Evolutionary conservation across 2,888 invertebrate genomes (phyloP).

Genomic region (Folsomia candida): DNA sequence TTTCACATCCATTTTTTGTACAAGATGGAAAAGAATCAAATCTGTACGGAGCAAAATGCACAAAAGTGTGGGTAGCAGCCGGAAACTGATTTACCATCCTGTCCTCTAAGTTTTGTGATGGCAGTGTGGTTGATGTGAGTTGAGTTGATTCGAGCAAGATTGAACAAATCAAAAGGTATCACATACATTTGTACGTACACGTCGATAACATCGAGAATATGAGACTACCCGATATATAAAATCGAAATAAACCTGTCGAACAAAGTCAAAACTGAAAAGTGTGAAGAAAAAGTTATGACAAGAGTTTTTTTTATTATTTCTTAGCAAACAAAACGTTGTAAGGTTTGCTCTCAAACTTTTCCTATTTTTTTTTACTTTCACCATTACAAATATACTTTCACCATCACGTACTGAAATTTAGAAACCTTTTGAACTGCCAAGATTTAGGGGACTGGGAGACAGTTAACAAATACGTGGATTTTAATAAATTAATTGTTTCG

Average conservation of each 20-base stretch:
- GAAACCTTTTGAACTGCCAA: too few relatives aligned
- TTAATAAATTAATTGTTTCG: too few relatives aligned
- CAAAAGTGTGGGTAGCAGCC: neutral
- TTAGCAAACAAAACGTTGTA: too few relatives aligned
- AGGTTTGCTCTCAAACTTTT: too few relatives aligned
- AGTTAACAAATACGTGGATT: too few relatives aligned
- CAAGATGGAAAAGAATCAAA: neutral
- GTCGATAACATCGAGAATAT: neutral
- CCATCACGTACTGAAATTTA: too few relatives aligned
- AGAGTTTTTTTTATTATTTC: too few relatives aligned
- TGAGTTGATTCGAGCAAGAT: neutral
- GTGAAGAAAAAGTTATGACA: neutral
- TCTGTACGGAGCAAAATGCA: neutral
- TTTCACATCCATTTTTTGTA: neutral
- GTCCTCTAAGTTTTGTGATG: neutral
- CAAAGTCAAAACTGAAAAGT: neutral
- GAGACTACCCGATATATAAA: neutral
- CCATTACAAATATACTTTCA: too few relatives aligned
- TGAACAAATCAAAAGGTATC: neutral
- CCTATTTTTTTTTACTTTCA: too few relatives aligned
- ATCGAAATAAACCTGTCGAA: neutral
- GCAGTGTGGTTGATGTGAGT: neutral
- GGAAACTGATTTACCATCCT: neutral
- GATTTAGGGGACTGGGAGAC: too few relatives aligned
- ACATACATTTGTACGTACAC: neutral